Conservation (phyloP, 2,797 vertebrate species). For the Cryptoprocta ferox region DNA sequence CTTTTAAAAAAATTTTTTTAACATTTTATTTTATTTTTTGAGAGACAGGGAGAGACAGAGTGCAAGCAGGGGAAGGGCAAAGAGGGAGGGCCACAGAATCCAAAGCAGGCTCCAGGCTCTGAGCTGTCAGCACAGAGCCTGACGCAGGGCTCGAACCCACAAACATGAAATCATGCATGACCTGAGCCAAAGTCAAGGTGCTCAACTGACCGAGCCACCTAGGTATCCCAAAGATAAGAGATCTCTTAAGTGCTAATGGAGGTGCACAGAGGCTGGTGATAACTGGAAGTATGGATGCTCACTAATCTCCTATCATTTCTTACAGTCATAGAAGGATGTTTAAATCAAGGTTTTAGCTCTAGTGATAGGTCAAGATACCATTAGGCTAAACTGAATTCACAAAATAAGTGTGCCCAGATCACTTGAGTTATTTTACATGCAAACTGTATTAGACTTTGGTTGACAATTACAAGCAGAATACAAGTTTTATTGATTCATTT, state of each 20-base stretch:
- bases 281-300: neutral
- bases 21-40: too few relatives aligned
- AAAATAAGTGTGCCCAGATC: neutral
- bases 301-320: neutral
- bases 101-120: too few relatives aligned
- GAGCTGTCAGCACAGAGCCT: too few relatives aligned
- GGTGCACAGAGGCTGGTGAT: neutral
- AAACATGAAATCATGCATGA: too few relatives aligned
- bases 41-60: too few relatives aligned
- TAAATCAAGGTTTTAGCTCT: neutral
- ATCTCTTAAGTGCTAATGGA: neutral
- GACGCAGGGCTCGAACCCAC: too few relatives aligned
- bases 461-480: neutral
- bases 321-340: neutral
- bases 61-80: too few relatives aligned
- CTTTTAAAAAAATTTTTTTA: too few relatives aligned
- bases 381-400: neutral
- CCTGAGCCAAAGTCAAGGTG: too few relatives aligned
- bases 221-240: neutral
- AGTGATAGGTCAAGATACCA: neutral
- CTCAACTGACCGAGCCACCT: too few relatives aligned
- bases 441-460: neutral
- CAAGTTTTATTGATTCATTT: neutral
- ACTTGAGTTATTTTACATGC: neutral
- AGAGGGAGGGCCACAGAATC: too few relatives aligned